Conservation (phyloP, 1,140 invertebrate genomes). For the Orchesella cincta region DNA sequence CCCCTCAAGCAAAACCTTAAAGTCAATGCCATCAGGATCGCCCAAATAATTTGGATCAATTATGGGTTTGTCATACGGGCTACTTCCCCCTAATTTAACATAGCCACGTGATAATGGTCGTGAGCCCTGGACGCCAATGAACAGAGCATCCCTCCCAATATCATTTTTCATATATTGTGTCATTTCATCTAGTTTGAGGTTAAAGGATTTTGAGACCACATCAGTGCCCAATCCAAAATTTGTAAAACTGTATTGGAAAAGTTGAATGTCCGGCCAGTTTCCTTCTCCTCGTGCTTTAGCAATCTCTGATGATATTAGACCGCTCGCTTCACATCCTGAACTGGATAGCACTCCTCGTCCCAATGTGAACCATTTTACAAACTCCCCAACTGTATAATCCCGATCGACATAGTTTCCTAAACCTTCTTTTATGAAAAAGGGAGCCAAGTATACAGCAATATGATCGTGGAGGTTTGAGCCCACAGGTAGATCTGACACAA, state of each 20-base stretch:
- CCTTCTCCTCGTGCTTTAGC: conserved; percentile 39
- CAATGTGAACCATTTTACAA: conserved; percentile 29
- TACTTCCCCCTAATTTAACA: conserved; percentile 66
- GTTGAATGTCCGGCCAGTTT: conserved; percentile 51
- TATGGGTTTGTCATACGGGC: conserved; percentile 73
- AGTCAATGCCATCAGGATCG: conserved; percentile 65
- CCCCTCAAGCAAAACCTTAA: conserved; percentile 62
- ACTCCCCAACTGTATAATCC: conserved; percentile 16
- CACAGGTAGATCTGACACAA: not conserved
- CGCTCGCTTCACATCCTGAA: conserved; percentile 26
- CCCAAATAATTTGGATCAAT: conserved; percentile 79
- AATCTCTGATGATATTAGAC: conserved; percentile 4
- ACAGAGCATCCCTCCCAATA: not conserved
- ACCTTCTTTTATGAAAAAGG: conserved; percentile 21
- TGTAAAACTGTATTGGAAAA: not conserved
- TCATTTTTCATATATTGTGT: not conserved
- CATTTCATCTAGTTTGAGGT: not conserved
- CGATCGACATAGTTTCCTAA: not conserved
- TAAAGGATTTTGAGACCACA: not conserved
- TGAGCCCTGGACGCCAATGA: not conserved
- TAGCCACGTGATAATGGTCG: conserved; percentile 72
- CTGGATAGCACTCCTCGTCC: conserved; percentile 38
- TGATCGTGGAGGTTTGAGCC: conserved; percentile 21
- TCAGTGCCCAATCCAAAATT: not conserved
- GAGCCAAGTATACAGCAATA: not conserved